Evolutionary conservation across 2,797 vertebrate species (phyloP), one percentile per base, ranked within the genome.

Genomic region (Hydrolagus colliei): DNA sequence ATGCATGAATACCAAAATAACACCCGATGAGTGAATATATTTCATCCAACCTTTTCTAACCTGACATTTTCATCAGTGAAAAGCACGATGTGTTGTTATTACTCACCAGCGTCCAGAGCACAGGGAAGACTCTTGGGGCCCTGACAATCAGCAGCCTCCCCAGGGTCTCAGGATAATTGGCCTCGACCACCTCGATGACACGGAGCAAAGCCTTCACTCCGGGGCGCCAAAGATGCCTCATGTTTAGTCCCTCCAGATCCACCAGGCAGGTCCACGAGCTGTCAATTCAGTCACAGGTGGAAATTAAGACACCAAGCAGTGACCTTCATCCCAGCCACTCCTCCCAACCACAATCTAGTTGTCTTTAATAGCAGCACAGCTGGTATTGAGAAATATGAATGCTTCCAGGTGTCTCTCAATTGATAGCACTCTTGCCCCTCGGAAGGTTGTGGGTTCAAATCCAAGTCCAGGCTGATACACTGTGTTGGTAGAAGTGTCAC

Each of bases 211-310:
- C 95, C 89, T 96, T 97, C 0, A 98, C 95, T 0, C 96, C 97
- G 0, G 97, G 97, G 86, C 96, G 91, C 97, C 97, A 99, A 73
- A 99, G 93, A 41, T 98, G 97, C 86, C 97, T 91, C 97, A 99
- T 98, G 88, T 96, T 99, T 3, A 98, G 91, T 20, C 97, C 97
- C 88, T 99, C 97, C 87, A 98, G 93, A 87, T 99, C 97, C 90
- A 98, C 94, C 88, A 98, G 91, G 89, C 97, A 99, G 0, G 96
- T 98, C 97, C 97, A 99, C 86, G 95, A 97, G 86, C 97, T 99
- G 86, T 13, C 13, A 18, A 52, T 14, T n/a, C 41, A 52, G 63
- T 79, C 77, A 32, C 1, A 79, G 2, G 27, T 61, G 10, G 10
- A 12, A 78, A 22, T 79, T 63, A 79, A 27, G 59, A 8, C 77